A percentile compares a stretch with the other conserved stretches of the same genome.
Evolutionary conservation across 92 coral and sea anemone species (phyloP).

Genomic region (Parazoanthus atlanticus): DNA sequence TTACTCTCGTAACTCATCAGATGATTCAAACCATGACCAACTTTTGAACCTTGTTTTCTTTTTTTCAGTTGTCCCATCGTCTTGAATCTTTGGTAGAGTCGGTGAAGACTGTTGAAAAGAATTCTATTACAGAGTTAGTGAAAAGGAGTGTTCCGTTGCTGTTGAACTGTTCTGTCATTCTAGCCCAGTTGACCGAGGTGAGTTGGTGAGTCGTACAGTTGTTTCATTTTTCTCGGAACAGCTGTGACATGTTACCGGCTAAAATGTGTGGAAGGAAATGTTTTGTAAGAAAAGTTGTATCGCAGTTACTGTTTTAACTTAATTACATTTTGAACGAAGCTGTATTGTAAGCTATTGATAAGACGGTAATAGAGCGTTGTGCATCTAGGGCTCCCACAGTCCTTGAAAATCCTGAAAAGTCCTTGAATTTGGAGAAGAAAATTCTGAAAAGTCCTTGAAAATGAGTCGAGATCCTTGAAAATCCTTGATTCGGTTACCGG

Average conservation of each 20-base stretch:
- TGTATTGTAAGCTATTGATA: too few species aligned
- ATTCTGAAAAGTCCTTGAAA: too few species aligned
- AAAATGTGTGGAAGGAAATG: too few species aligned
- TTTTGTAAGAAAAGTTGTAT: too few species aligned
- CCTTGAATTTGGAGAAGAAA: too few species aligned
- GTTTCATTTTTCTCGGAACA: background rate
- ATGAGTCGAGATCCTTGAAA: too few species aligned
- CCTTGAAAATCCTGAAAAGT: too few species aligned
- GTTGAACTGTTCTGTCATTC: background rate
- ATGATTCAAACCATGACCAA: background rate
- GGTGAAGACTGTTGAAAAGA: background rate
- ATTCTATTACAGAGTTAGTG: background rate
- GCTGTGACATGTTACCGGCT: background rate
- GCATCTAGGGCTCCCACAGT: too few species aligned
- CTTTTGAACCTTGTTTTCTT: background rate
- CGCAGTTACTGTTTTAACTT: too few species aligned
- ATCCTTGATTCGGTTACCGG: too few species aligned
- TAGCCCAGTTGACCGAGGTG: constrained; percentile 9
- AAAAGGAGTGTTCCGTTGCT: background rate
- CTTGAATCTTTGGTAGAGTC: background rate
- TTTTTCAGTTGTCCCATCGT: background rate
- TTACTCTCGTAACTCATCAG: background rate
- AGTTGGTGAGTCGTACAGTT: background rate
- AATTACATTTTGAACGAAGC: too few species aligned
- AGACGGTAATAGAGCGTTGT: too few species aligned